Base-by-base conservation (phyloP, 2,113 vertebrate genomes). In the Paramisgurnus dabryanus region DNA sequence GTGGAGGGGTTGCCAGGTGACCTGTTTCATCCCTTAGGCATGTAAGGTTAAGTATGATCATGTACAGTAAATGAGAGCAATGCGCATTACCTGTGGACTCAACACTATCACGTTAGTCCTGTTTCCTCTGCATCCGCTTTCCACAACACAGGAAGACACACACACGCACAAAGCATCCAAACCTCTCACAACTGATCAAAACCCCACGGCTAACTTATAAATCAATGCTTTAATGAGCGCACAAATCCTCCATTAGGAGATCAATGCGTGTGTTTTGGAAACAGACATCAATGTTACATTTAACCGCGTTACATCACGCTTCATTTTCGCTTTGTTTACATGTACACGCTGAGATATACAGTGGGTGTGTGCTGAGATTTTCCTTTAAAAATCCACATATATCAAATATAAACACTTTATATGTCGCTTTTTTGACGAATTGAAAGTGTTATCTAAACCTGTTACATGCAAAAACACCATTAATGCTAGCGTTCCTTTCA, bases 131-230 rank as follows among this genome's bases (percentile, higher is more conserved):
- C 75, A 85, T 85, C 84, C 84, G 84, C 81, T 85, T 85, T 85
- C 84, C 81, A 85, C 79, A 85, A 85, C 84, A 85, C 80, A 83
- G 84, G 84, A 83, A 85, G 58, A 22, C 39, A 49, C 15, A 79
- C 41, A 71, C 47, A 55, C 6, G 17, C 41, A 64, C 18, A 75
- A 12, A 49, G 15, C 15, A 73, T 58, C 50, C 34, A 39, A 40
- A 45, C 40, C 55, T 12, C 40, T 50, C 58, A 47, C 18, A 6
- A 63, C 41, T 9, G 58, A 75, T 13, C 58, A 22, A 39, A 74
- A 45, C 71, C 40, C 3, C 17, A 8, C 17, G 53, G 55, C 40
- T 18, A 61, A 74, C 18, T 34, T 65, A 22, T 15, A 74, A 66
- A 80, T 80, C 79, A 67, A 66, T 80, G 50, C 50, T 6, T 3